Base-by-base conservation (phyloP, 2,113 vertebrate species). In the Phasianus colchicus region DNA sequence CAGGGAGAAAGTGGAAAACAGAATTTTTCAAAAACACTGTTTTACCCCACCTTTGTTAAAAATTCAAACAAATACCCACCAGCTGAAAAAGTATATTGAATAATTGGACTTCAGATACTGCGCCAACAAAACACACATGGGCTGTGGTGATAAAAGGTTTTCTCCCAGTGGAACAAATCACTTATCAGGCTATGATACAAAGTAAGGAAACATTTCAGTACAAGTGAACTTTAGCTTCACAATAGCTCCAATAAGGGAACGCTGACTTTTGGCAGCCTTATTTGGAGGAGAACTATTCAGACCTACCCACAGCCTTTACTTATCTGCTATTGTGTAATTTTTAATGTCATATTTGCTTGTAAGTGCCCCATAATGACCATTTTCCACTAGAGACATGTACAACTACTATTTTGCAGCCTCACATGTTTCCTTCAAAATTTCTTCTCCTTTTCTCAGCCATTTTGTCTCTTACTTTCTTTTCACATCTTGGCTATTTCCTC, bases 81-180 rank as follows among this genome's bases (percentile, higher is more conserved):
- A 94, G 75, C 92, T 93, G 90, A 96, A 93, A 96, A 95, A 95
- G 76, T 95, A 93, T 94, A 79, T 93, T 94, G 95, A 97, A 92
- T 76, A 88, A 82, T 58, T 93, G 86, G 74, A 78, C 70, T 86
- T 70, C 60, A 94, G 89, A 89, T 82, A 93, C 83, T 34, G 65
- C 95, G 95, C 96, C 96, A 93, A 91, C 85, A 93, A 96, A 96
- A 57, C 77, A 94, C 91, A 97, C 95, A 95, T 97, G 84, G 75
- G 57, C 54, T 0, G 1, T 76, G 69, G 93, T 96, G 94, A 97
- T 95, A 96, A 97, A 97, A 97, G 48, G 71, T 86, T 88, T 79
- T 92, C 80, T 96, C 81, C 71, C 82, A 87, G 83, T 84, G 89
- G 69, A 96, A 86, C 88, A 96, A 86, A 96, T 96, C 92, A 94